A percentile compares a stretch with the other conserved stretches of the same genome.
Conservation (phyloP, 1,140 invertebrate species). For the Brachionus manjavacas region DNA sequence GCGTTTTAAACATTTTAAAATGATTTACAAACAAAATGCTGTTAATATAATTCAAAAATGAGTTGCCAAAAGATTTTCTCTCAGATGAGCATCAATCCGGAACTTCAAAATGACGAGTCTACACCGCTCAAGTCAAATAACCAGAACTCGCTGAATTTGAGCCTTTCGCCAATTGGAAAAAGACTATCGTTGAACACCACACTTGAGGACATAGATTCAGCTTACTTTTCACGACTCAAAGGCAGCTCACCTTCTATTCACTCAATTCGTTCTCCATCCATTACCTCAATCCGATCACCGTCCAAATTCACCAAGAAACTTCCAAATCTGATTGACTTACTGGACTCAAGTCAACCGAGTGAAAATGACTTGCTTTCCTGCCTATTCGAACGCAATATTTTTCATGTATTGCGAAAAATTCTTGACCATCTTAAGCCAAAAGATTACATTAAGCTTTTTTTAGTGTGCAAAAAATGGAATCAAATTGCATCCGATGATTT, state of each 20-base stretch:
- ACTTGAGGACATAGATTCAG: not conserved
- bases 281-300: not conserved
- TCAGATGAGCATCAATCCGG: not conserved
- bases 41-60: not conserved
- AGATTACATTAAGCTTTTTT: not conserved
- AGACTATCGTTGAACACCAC: not conserved
- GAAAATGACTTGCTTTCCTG: not conserved
- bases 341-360: not conserved
- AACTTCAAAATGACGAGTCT: not conserved
- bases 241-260: not conserved
- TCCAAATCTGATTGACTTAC: not conserved
- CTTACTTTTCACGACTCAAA: not conserved
- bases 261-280: not conserved
- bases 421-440: not conserved
- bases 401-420: not conserved
- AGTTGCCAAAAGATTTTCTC: not conserved
- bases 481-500: not conserved
- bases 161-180: not conserved
- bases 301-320: not conserved
- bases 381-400: not conserved
- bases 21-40: not conserved
- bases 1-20: not conserved
- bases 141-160: not conserved
- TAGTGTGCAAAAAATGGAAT: not conserved
- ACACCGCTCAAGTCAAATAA: not conserved